These are phyloP conservation scores for Hafferia zeledoni DNA, from an alignment of 2,797 vertebrate species.

Conservation along the genomic window DNA sequence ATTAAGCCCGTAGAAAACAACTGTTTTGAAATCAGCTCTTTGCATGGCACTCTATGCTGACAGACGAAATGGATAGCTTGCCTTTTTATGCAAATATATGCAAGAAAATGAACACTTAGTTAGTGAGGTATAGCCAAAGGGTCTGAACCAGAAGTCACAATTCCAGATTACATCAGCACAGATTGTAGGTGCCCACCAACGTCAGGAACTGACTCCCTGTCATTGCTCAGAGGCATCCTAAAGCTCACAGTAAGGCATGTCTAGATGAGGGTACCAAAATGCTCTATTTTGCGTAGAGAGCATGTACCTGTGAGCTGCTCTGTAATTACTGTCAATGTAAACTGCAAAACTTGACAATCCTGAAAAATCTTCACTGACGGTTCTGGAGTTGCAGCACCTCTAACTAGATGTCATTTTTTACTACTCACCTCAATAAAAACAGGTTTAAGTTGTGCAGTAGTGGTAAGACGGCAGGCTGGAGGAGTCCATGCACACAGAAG, in stretches of 20 bases:
- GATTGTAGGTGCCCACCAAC: not conserved
- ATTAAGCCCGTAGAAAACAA: not conserved
- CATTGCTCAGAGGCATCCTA: not conserved
- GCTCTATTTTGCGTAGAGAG: fast-evolving
- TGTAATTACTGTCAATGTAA: not conserved
- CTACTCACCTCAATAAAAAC: not conserved
- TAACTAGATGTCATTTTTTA: not conserved
- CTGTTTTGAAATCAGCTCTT: not conserved
- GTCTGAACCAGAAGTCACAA: constrained; percentile 7
- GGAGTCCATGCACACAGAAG: not conserved
- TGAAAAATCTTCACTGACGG: not conserved
- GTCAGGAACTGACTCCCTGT: not conserved
- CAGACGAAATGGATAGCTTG: not conserved
- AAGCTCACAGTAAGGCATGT: not conserved
- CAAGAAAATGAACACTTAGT: constrained; percentile 1
- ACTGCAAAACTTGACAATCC: not conserved
- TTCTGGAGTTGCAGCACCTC: not conserved
- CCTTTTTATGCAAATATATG: constrained; percentile 41
- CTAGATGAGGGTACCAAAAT: not conserved
- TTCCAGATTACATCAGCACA: constrained; percentile 18
- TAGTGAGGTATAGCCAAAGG: constrained; percentile 23
- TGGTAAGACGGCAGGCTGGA: not conserved
- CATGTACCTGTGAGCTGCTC: not conserved
- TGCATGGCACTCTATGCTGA: not conserved
- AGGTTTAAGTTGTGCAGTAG: not conserved